A percentile compares a stretch with the other conserved stretches of the same genome.
Evolutionary conservation across 2,113 vertebrate species (phyloP).

Genomic region (Engraulis encrasicolus): DNA sequence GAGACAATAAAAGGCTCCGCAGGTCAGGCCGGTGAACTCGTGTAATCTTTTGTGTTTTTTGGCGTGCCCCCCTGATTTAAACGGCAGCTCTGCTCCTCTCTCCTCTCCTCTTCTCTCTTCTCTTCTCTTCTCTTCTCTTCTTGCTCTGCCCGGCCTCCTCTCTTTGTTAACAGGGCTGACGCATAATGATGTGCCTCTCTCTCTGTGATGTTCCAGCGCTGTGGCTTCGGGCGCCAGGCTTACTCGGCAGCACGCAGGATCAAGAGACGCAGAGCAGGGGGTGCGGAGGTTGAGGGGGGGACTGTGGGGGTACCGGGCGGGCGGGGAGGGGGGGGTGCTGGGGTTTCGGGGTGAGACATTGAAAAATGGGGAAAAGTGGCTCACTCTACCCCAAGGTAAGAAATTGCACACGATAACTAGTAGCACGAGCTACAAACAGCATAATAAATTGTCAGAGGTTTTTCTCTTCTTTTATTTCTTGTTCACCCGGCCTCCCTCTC

Average conservation of each 20-base stretch:
- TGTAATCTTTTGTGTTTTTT: conserved; percentile 58
- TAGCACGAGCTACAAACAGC: conserved; percentile 75
- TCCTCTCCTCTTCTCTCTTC: too few relatives aligned
- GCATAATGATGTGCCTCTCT: conserved; percentile 77
- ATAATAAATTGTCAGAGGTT: conserved; percentile 77
- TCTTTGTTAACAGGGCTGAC: conserved; percentile 73
- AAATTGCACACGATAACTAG: conserved; percentile 78
- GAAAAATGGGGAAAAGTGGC: conserved; percentile 75
- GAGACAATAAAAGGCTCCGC: conserved; percentile 32
- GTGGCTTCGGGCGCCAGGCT: conserved; percentile 77
- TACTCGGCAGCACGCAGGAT: conserved; percentile 71
- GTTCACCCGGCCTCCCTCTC: too few relatives aligned
- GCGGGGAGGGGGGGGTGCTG: background rate
- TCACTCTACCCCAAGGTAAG: conserved; percentile 76
- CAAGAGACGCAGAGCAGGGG: conserved; percentile 59
- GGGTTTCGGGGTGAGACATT: conserved; percentile 57
- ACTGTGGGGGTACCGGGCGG: background rate
- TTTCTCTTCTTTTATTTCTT: conserved; percentile 68
- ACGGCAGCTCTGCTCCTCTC: conserved; percentile 65
- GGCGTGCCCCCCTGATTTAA: conserved; percentile 66
- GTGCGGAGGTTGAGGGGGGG: background rate
- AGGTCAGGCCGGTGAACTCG: conserved; percentile 55
- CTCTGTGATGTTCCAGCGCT: conserved; percentile 77
- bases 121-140: too few relatives aligned
- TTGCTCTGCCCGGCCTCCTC: too few relatives aligned